Evolutionary conservation across 2,888 invertebrate genomes (phyloP).

Genomic region (Tetropium fuscum): DNA sequence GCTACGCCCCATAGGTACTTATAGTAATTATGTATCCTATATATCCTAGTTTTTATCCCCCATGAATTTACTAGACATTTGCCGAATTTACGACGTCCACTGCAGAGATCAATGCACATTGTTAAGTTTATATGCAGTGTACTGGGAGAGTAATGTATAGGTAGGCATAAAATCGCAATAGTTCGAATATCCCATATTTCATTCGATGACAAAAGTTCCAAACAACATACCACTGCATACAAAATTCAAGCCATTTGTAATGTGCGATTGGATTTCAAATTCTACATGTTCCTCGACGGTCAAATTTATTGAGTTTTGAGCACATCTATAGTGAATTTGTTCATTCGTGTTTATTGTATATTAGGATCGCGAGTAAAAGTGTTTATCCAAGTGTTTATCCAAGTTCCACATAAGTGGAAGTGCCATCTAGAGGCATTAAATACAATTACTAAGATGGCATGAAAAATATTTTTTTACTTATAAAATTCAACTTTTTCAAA

Average conservation of each 20-base stretch:
- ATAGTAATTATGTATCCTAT: no score
- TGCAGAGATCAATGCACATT: neutral
- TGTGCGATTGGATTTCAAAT: slow-evolving; percentile 31
- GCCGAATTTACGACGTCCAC: no score
- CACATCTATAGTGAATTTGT: slow-evolving; percentile 24
- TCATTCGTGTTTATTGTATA: neutral
- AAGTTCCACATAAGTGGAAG: no score
- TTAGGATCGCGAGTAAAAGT: neutral
- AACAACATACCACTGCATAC: slow-evolving; percentile 26
- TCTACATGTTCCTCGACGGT: slow-evolving; percentile 32
- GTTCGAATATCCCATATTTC: slow-evolving; percentile 31
- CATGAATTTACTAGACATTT: no score
- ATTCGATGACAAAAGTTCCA: slow-evolving; percentile 30
- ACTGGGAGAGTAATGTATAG: slow-evolving; percentile 9
- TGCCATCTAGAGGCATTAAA: no score
- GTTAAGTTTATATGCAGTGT: neutral
- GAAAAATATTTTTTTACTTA: no score
- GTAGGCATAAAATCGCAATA: slow-evolving; percentile 17
- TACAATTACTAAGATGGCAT: no score
- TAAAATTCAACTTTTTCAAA: no score
- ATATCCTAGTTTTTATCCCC: no score
- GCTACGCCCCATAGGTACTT: no score
- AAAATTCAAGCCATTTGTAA: slow-evolving; percentile 33
- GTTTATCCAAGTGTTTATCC: neutral
- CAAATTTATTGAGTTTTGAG: slow-evolving; percentile 31